These are phyloP conservation scores for Sciurus carolinensis DNA, from an alignment of 2,797 vertebrate genomes.

Conservation along the genomic window DNA sequence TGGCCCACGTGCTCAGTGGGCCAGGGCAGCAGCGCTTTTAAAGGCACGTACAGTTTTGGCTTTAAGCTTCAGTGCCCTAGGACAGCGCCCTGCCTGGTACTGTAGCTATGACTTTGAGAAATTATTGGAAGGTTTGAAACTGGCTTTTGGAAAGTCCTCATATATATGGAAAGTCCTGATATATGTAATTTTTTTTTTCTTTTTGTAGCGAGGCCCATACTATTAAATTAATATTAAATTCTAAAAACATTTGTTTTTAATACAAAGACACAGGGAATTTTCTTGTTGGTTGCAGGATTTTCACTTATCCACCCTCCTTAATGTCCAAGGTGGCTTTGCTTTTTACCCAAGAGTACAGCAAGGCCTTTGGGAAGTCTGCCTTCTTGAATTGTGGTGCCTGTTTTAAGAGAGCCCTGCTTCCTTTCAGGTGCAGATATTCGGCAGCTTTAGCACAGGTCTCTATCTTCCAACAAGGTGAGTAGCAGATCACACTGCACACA, in stretches of 20 bases:
- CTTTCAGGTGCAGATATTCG: slow-evolving; percentile 97
- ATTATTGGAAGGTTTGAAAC: not conserved
- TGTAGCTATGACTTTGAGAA: not conserved
- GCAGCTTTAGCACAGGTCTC: slow-evolving; percentile 99
- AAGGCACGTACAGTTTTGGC: rapidly evolving
- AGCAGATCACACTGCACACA: rapidly evolving
- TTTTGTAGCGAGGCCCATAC: not conserved
- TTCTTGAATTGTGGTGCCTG: not conserved
- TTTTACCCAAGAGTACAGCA: not conserved
- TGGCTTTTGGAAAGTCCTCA: not conserved
- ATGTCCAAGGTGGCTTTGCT: not conserved
- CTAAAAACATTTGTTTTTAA: not conserved
- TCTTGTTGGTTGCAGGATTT: not conserved
- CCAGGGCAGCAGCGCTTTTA: not conserved
- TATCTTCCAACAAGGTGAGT: slow-evolving; percentile 98
- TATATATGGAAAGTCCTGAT: too few species aligned
- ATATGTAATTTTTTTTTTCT: too few species aligned
- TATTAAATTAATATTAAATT: not conserved
- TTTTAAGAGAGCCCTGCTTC: not conserved
- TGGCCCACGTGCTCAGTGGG: rapidly evolving
- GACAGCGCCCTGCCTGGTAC: too few species aligned
- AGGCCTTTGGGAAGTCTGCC: not conserved
- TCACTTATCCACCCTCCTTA: too few species aligned
- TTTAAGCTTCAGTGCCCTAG: not conserved
- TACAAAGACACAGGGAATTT: not conserved